Evolutionary conservation across 1,140 invertebrate species (phyloP).

Genomic region (Microplitis demolitor): DNA sequence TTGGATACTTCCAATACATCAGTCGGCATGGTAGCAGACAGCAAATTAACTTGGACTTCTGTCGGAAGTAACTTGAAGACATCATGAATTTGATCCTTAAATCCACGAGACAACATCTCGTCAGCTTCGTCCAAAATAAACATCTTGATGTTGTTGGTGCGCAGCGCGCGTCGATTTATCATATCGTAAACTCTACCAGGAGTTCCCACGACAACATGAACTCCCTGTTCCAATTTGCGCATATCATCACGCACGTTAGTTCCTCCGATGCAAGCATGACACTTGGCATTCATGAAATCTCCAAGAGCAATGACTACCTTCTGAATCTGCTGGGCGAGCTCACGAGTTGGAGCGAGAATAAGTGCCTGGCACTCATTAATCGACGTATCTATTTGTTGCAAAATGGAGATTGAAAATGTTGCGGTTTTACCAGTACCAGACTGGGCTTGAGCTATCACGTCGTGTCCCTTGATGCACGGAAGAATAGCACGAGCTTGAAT

Average conservation of each 20-base stretch:
- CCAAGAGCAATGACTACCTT: slow-evolving; percentile 94
- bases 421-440: slow-evolving; percentile 99
- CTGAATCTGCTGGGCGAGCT: slow-evolving; percentile 95
- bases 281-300: slow-evolving; percentile 81
- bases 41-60: slow-evolving; percentile 93
- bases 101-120: slow-evolving; percentile 99
- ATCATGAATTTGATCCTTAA: slow-evolving; percentile 99
- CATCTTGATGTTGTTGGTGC: slow-evolving; percentile 88
- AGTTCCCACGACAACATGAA: slow-evolving; percentile 97
- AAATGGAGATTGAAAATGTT: slow-evolving; percentile 98
- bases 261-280: slow-evolving; percentile 98
- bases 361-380: slow-evolving; percentile 93
- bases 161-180: slow-evolving; percentile 90
- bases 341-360: slow-evolving; percentile 96
- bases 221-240: slow-evolving; percentile 87
- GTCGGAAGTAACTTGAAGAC: slow-evolving; percentile 90
- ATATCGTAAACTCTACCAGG: slow-evolving; percentile 98
- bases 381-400: slow-evolving; percentile 94
- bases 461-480: slow-evolving; percentile 93
- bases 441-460: slow-evolving; percentile 99
- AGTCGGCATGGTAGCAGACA: slow-evolving; percentile 97
- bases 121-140: slow-evolving; percentile 99
- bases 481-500: slow-evolving; percentile 99
- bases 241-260: slow-evolving; percentile 88
- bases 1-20: slow-evolving; percentile 98